Conservation (phyloP, 2,113 vertebrate genomes). For the Anthoscopus minutus region DNA sequence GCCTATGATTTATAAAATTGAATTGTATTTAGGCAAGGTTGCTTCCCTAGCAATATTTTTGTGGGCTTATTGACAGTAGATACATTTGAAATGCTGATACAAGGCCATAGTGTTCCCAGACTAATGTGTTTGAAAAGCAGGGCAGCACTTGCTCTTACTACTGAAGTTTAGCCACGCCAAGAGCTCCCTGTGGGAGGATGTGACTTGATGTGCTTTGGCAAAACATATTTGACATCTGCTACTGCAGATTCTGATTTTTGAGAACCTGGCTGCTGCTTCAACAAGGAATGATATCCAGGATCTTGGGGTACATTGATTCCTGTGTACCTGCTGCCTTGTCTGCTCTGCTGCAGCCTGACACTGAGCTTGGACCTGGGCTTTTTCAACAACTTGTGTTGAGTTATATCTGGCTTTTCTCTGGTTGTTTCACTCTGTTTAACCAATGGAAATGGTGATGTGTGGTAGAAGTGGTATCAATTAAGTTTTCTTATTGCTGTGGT, state of each 20-base stretch:
- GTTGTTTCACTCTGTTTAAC: not conserved
- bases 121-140: not conserved
- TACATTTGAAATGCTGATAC: not conserved
- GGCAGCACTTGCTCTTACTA: not conserved
- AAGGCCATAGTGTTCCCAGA: not conserved
- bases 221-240: not conserved
- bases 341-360: not conserved
- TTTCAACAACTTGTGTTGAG: not conserved
- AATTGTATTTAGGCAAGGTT: not conserved
- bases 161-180: rapidly evolving
- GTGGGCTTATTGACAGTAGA: not conserved
- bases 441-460: not conserved
- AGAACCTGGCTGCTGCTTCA: not conserved
- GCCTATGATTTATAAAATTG: not conserved
- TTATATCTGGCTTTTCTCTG: not conserved
- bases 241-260: not conserved
- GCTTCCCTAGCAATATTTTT: not conserved
- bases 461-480: not conserved
- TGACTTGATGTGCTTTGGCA: not conserved
- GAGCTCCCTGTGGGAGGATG: not conserved
- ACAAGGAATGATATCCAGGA: rapidly evolving
- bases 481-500: not conserved
- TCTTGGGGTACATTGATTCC: not conserved
- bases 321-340: not conserved
- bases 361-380: not conserved